Conservation (phyloP, 2,797 vertebrate genomes). For the Gallinago stenura region DNA sequence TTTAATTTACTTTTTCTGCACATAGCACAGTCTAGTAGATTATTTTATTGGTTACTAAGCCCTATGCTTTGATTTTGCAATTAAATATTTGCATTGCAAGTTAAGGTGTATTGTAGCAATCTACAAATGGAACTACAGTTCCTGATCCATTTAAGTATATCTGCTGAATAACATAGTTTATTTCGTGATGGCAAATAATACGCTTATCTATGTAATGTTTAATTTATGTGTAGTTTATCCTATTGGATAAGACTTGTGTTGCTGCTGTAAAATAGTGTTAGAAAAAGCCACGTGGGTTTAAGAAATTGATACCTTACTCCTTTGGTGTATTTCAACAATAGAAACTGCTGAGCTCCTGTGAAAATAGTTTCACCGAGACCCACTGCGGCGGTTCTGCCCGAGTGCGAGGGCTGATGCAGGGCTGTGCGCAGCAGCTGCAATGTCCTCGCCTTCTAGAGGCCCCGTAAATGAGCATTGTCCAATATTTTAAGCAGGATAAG, state of each 20-base stretch:
- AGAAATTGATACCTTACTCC: neutral
- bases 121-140: neutral
- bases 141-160: neutral
- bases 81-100: slow-evolving; percentile 34
- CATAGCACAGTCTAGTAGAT: neutral
- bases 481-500: neutral
- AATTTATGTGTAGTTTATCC: neutral
- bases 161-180: neutral
- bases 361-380: neutral
- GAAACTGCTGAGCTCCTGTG: neutral
- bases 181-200: neutral
- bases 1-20: neutral
- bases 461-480: neutral
- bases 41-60: neutral
- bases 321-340: neutral
- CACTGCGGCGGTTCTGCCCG: rapidly evolving
- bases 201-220: neutral
- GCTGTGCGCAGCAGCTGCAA: neutral
- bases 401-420: neutral
- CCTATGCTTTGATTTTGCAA: neutral
- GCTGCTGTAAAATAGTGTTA: neutral
- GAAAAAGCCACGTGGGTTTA: neutral
- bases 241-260: slow-evolving; percentile 4
- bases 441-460: neutral
- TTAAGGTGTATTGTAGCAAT: neutral